Conservation (phyloP, 2,113 vertebrate genomes). For the Xiphorhynchus elegans region DNA sequence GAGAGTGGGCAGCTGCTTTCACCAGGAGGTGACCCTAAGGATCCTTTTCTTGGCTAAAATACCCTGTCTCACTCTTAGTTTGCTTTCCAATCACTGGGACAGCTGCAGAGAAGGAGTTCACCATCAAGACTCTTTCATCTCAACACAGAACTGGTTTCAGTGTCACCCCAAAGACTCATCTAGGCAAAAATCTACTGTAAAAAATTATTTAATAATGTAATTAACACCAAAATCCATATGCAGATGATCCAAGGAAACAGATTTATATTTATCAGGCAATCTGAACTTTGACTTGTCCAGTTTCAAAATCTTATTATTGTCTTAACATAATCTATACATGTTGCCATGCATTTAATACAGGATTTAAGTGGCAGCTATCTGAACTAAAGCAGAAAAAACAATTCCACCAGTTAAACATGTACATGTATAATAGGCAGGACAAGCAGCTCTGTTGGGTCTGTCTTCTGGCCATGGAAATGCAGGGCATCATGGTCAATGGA, state of each 20-base stretch:
- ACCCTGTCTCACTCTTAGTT: background rate
- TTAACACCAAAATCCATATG: background rate
- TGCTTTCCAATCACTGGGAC: background rate
- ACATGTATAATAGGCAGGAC: background rate
- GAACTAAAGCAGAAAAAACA: background rate
- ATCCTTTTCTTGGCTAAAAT: background rate
- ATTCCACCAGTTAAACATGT: background rate
- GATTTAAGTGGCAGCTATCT: background rate
- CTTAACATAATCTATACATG: background rate
- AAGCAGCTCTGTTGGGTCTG: background rate
- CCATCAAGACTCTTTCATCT: background rate
- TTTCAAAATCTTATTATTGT: background rate
- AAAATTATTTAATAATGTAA: background rate
- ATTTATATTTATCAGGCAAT: background rate
- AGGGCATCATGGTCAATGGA: background rate
- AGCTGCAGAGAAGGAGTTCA: background rate
- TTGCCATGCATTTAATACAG: background rate
- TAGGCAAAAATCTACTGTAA: background rate
- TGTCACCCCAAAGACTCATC: background rate
- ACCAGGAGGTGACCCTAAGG: background rate
- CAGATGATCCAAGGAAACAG: background rate
- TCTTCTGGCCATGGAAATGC: background rate
- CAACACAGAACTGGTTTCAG: background rate
- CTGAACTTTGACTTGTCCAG: background rate
- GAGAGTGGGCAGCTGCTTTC: background rate